Evolutionary conservation across 2,797 vertebrate species (phyloP).

Genomic region (Sebastes nivosus): DNA sequence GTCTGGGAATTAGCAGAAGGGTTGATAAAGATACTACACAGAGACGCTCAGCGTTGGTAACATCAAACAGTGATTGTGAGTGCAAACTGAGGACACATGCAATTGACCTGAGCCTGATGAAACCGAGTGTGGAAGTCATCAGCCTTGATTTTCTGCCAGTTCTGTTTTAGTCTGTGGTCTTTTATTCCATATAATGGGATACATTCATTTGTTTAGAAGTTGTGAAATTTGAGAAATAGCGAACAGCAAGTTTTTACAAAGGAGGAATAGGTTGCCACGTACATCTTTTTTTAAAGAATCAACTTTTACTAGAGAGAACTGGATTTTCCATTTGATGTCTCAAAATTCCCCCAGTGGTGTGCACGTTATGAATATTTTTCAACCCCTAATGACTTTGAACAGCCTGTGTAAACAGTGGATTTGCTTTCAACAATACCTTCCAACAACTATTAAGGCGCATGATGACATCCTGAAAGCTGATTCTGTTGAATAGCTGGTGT

Average conservation of each 20-base stretch:
- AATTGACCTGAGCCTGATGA: slow-evolving; percentile 4
- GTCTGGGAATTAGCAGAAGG: slow-evolving; percentile 53
- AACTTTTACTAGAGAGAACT: slow-evolving; percentile 40
- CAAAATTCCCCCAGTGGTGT: slow-evolving; percentile 42
- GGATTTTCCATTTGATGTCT: slow-evolving; percentile 44
- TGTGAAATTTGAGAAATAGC: neutral
- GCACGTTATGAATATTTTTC: slow-evolving; percentile 52
- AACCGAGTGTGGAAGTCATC: neutral
- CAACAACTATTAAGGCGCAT: slow-evolving; percentile 69
- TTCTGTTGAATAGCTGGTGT: slow-evolving; percentile 51
- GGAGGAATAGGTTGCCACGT: neutral
- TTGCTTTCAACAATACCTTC: slow-evolving; percentile 73
- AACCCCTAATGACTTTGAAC: slow-evolving; percentile 66
- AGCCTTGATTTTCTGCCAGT: neutral
- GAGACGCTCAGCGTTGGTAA: slow-evolving; percentile 1
- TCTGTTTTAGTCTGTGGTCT: neutral
- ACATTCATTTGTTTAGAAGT: neutral
- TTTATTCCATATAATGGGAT: neutral
- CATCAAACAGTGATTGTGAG: slow-evolving; percentile 29
- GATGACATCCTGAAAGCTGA: slow-evolving; percentile 71
- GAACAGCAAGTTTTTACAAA: neutral
- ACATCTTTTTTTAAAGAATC: neutral
- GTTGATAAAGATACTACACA: slow-evolving; percentile 36
- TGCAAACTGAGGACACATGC: neutral
- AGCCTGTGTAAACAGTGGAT: slow-evolving; percentile 71